phyloP scores from a whole-genome alignment of 2,888 invertebrate species.

The Tetanocera ferruginea region DNA sequence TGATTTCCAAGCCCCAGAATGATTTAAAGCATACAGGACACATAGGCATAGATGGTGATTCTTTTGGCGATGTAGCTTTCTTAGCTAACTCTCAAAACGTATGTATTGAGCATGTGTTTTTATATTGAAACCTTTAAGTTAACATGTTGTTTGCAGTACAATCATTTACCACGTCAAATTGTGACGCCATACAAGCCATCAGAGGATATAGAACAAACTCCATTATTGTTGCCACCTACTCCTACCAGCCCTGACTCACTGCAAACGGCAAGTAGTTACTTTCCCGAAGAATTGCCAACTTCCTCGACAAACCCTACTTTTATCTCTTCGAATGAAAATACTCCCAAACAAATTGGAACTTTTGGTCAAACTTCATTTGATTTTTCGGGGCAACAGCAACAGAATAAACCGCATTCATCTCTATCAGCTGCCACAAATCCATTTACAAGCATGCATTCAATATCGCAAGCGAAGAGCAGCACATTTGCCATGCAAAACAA shows the following conservation, averaged over 20 bases:
- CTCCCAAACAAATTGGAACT: conserved; percentile 59
- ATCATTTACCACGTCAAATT: conserved; percentile 87
- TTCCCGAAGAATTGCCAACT: conserved; percentile 61
- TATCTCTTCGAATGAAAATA: conserved; percentile 68
- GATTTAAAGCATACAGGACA: conserved; percentile 96
- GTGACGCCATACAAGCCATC: conserved; percentile 91
- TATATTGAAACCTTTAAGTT: background rate
- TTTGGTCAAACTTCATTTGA: conserved; percentile 64
- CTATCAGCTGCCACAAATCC: conserved; percentile 62
- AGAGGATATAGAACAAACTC: conserved; percentile 82
- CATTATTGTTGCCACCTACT: conserved; percentile 73
- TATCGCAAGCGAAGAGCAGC: conserved; percentile 53
- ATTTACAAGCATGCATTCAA: conserved; percentile 56
- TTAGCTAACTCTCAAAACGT: conserved; percentile 70
- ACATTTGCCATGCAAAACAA: conserved; percentile 66
- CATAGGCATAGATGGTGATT: conserved; percentile 96
- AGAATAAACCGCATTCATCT: conserved; percentile 41
- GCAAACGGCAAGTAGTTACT: conserved; percentile 70
- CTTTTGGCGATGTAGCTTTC: conserved; percentile 92
- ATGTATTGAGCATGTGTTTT: conserved; percentile 44
- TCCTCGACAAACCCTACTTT: conserved; percentile 69
- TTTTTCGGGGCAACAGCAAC: conserved; percentile 55
- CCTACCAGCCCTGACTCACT: conserved; percentile 70
- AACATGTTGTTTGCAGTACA: conserved; percentile 71
- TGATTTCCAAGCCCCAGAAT: conserved; percentile 98